phyloP scores from a whole-genome alignment of 2,888 invertebrate species.

The Temnothorax ravouxi region DNA sequence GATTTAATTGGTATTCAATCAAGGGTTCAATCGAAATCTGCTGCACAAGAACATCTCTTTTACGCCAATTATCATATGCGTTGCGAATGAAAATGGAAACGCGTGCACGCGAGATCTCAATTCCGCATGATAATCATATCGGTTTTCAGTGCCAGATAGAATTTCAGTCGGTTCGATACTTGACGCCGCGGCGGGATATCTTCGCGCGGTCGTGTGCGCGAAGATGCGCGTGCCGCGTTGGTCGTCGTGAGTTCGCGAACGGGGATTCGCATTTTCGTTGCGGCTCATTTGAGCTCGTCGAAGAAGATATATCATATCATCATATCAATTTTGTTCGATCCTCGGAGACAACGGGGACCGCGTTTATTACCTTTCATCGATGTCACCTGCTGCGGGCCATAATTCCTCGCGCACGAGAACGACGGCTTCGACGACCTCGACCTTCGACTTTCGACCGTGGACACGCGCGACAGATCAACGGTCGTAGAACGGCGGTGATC shows the following conservation, averaged over 20 bases:
- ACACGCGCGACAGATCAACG: background rate
- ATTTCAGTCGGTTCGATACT: background rate
- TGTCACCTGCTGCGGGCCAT: constrained; percentile 84
- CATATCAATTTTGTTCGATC: background rate
- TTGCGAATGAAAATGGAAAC: background rate
- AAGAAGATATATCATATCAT: background rate
- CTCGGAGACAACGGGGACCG: no score
- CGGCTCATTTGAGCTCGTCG: background rate
- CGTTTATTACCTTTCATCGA: constrained; percentile 78
- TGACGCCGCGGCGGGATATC: background rate
- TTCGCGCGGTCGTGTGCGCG: background rate
- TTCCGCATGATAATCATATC: background rate
- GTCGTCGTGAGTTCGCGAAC: background rate
- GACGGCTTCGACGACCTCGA: constrained; percentile 10
- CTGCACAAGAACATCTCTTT: background rate
- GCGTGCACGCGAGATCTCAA: background rate
- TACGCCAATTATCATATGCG: background rate
- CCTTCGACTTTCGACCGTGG: constrained; percentile 31
- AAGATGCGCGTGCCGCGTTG: background rate
- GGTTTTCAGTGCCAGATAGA: background rate
- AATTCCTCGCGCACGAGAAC: constrained; percentile 67
- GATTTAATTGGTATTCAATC: background rate
- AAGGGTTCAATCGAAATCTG: background rate
- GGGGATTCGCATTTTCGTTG: background rate
- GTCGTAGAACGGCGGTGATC: background rate